A percentile compares a stretch with the other conserved stretches of the same genome.
Evolutionary conservation across 2,888 invertebrate species (phyloP).

Genomic region (Prosapia bicincta): DNA sequence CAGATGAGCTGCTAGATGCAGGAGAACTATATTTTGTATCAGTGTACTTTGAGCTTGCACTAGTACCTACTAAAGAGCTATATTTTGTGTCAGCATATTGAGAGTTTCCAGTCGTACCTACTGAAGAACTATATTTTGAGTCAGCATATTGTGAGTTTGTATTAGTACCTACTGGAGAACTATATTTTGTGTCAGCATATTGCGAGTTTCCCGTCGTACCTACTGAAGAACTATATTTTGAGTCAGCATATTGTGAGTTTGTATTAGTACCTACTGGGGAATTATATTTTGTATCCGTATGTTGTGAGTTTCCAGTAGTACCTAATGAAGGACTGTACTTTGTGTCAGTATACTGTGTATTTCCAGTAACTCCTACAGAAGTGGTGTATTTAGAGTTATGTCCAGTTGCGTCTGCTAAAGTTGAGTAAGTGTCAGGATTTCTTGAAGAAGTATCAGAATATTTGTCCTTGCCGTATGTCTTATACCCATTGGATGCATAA

Average conservation of each 20-base stretch:
- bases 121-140: slow-evolving; percentile 12
- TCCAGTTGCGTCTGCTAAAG: slow-evolving; percentile 19
- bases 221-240: slow-evolving; percentile 13
- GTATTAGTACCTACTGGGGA: slow-evolving; percentile 3
- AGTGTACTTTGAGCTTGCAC: slow-evolving; percentile 4
- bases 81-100: slow-evolving; percentile 17
- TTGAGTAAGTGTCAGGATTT: slow-evolving; percentile 24
- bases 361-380: slow-evolving; percentile 6
- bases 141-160: slow-evolving; percentile 7
- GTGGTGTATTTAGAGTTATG: slow-evolving; percentile 9
- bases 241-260: slow-evolving; percentile 7
- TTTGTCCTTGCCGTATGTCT: slow-evolving; percentile 14
- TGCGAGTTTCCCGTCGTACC: slow-evolving; percentile 2
- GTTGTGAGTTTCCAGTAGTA: slow-evolving; percentile 2
- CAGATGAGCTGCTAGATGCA: slow-evolving; percentile 5
- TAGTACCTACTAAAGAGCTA: slow-evolving; percentile 9
- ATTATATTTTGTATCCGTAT: slow-evolving; percentile 14
- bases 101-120: slow-evolving; percentile 4
- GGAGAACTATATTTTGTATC: slow-evolving; percentile 11
- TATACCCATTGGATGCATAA: slow-evolving; percentile 16
- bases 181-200: slow-evolving; percentile 18
- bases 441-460: slow-evolving; percentile 17
- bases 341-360: slow-evolving; percentile 19
- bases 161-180: slow-evolving; percentile 4
- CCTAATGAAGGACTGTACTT: slow-evolving; percentile 9